Evolutionary conservation across 2,888 invertebrate species (phyloP).

Genomic region (Caenorhabditis sulstoni): DNA sequence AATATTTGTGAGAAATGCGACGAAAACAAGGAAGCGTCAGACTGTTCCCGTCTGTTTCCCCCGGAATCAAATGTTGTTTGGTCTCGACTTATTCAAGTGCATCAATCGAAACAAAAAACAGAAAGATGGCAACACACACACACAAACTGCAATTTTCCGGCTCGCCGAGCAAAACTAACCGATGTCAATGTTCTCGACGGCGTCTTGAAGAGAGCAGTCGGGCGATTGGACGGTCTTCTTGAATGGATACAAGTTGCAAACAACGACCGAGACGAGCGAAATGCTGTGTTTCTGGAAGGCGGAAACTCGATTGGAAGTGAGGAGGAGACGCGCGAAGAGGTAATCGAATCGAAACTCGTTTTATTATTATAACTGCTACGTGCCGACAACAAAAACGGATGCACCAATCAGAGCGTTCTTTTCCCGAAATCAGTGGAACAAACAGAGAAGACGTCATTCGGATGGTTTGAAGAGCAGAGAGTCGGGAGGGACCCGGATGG

Average conservation of each 20-base stretch:
- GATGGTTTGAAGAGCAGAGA: conserved; percentile 2
- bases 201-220: conserved; percentile 89
- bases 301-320: conserved; percentile 16
- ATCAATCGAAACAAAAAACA: conserved; percentile 27
- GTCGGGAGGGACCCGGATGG: conserved; percentile 5
- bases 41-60: conserved; percentile 5
- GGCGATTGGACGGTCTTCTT: conserved; percentile 85
- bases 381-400: conserved; percentile 15
- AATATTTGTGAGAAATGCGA: conserved; percentile 14
- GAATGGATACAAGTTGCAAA: conserved; percentile 94
- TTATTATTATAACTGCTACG: conserved; percentile 5
- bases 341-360: conserved; percentile 45
- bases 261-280: conserved; percentile 85
- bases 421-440: not conserved
- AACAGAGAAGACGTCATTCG: not conserved
- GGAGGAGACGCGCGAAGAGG: conserved; percentile 14
- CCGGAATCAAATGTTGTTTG: conserved; percentile 36
- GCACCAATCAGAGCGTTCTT: conserved; percentile 41
- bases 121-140: conserved; percentile 32
- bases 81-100: conserved; percentile 42
- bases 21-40: conserved; percentile 21
- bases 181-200: conserved; percentile 84
- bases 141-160: conserved; percentile 17
- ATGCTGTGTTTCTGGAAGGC: conserved; percentile 67
- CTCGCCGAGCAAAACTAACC: conserved; percentile 55